Percentiles rank a stretch among this genome's conserved stretches.
These are phyloP conservation scores for Ceratosolen fusciceps DNA, from an alignment of 1,140 invertebrate species.

Conservation along the genomic window DNA sequence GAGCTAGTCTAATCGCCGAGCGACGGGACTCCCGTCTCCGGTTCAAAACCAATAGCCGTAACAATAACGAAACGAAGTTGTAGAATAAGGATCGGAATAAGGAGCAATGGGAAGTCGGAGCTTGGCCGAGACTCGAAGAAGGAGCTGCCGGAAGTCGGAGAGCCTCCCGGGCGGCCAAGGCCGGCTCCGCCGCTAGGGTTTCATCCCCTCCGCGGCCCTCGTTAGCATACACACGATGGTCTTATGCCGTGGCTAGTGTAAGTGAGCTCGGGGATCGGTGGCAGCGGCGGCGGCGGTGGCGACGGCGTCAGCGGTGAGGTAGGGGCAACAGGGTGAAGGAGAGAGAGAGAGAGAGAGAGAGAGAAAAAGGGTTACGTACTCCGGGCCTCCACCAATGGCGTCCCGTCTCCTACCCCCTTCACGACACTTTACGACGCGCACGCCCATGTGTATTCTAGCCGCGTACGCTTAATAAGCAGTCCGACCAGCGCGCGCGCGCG, in stretches of 20 bases:
- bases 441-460: conserved; percentile 27
- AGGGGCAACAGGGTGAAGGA: too few relatives aligned
- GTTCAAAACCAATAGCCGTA: neutral
- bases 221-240: conserved; percentile 5
- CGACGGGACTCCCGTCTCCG: neutral
- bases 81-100: neutral
- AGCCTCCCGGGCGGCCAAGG: neutral
- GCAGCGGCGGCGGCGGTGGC: neutral
- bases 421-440: conserved; percentile 23
- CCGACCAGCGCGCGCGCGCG: neutral
- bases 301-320: too few relatives aligned
- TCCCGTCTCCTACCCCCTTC: conserved; percentile 50
- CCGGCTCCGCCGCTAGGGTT: neutral
- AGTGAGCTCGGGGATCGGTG: neutral
- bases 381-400: conserved; percentile 61
- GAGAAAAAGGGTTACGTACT: conserved; percentile 58
- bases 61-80: too few relatives aligned
- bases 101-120: neutral
- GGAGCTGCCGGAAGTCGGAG: neutral
- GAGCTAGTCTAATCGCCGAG: neutral
- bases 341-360: too few relatives aligned
- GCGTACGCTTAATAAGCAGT: neutral
- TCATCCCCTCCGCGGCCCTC: neutral
- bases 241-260: neutral
- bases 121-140: neutral